Conservation (phyloP, 1,140 invertebrate genomes). For the Dinoponera quadriceps region DNA sequence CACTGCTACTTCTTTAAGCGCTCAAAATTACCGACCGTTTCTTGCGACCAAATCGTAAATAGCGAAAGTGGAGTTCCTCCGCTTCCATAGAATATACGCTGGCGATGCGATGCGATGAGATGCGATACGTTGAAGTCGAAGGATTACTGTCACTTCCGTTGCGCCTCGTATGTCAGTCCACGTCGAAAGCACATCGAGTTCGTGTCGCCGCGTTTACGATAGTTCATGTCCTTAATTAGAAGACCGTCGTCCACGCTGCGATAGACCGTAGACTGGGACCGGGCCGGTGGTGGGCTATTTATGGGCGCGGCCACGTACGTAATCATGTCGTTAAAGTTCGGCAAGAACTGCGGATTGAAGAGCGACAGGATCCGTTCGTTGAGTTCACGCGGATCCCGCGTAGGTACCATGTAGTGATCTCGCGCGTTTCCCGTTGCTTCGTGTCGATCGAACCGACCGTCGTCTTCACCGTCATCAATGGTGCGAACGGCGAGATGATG, state of each 20-base stretch:
- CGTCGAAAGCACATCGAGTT: slow-evolving; percentile 70
- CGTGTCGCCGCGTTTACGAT: slow-evolving; percentile 59
- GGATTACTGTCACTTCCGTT: slow-evolving; percentile 60
- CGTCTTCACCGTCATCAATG: slow-evolving; percentile 31
- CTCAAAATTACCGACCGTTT: slow-evolving; percentile 27
- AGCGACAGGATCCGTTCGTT: slow-evolving; percentile 79
- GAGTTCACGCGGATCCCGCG: slow-evolving; percentile 72
- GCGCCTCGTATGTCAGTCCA: slow-evolving; percentile 53
- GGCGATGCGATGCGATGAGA: no score
- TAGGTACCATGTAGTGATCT: slow-evolving; percentile 81
- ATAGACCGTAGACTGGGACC: slow-evolving; percentile 70
- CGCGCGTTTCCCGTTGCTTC: slow-evolving; percentile 6
- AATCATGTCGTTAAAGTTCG: slow-evolving; percentile 82
- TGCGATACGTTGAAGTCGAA: background rate
- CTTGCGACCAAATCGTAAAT: slow-evolving; percentile 25
- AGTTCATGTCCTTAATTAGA: slow-evolving; percentile 43
- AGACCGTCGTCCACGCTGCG: slow-evolving; percentile 48
- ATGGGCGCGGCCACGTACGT: slow-evolving; percentile 76
- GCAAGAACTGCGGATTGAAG: slow-evolving; percentile 83
- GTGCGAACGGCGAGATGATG: background rate
- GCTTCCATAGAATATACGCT: no score
- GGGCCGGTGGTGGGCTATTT: slow-evolving; percentile 67
- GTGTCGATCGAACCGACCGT: slow-evolving; percentile 3
- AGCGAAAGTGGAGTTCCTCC: background rate
- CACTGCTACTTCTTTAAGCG: slow-evolving; percentile 32